phyloP scores from a whole-genome alignment of 2,113 vertebrate species.

The Macaca fascicularis region DNA sequence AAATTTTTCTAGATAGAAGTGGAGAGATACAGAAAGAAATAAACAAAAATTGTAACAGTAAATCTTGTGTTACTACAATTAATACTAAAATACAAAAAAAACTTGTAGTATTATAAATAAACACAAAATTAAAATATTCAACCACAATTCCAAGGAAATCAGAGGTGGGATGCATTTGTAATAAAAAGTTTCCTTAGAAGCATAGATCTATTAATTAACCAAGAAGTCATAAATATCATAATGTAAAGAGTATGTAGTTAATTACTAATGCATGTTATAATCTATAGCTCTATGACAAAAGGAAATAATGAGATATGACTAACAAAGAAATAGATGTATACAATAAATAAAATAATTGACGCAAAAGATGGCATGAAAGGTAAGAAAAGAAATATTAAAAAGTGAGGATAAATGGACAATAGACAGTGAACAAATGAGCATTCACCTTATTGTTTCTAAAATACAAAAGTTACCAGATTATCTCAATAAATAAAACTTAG shows the following conservation, averaged over 20 bases:
- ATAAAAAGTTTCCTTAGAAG: not conserved
- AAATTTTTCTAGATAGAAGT: not conserved
- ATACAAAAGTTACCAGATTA: not conserved
- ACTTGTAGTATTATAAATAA: not conserved
- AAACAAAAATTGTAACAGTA: not conserved
- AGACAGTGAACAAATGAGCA: not conserved
- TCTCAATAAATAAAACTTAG: not conserved
- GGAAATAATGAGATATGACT: not conserved
- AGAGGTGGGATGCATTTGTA: not conserved
- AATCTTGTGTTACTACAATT: not conserved
- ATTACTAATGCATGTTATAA: not conserved
- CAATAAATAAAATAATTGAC: not conserved
- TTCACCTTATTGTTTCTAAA: not conserved
- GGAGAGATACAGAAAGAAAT: not conserved
- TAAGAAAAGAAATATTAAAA: not conserved
- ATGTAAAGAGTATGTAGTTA: not conserved
- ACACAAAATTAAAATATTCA: not conserved
- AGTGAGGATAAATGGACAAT: not conserved
- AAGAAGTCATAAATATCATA: not conserved
- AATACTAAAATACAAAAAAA: not conserved
- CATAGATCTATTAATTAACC: not conserved
- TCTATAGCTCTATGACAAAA: not conserved
- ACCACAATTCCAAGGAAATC: not conserved
- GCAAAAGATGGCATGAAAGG: not conserved
- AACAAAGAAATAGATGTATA: not conserved